Base-by-base conservation (phyloP, 2,888 invertebrate genomes). In the Gastrophysa polygoni region DNA sequence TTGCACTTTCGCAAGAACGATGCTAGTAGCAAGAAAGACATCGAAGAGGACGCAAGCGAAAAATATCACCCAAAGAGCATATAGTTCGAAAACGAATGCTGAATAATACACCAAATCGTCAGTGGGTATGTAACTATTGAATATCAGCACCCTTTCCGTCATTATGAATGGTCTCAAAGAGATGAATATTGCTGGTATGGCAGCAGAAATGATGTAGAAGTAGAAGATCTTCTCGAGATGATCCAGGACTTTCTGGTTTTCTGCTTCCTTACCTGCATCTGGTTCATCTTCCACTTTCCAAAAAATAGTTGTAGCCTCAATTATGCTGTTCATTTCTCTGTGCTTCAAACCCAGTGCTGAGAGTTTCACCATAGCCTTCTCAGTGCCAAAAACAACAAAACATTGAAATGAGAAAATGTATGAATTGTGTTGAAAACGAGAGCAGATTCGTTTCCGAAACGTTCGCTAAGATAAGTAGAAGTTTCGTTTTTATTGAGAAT, bases 201-300 rank as follows among this genome's bases (percentile, higher is more conserved):
- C 5, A 11, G 49, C 49, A 8, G 28, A 29, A 1, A 3, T 21
- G 28, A 50, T 6, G 28, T 16, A 50, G 49, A 16, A 28, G 8
- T 43, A 14, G 10, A 51, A 51, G 4, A 44, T 46, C 11, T 3
- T 51, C 44, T 51, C 51, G 11, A 59, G 17, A 8, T 29, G n/a
- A 10, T 44, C 28, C 20, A 59, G 16, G 1, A 44, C 18, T 28
- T 44, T 44, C 14, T 8, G 18, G 18, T 18, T 38, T 28, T 59
- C 46, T 8, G 14, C 43, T 29, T 17, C 51, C 10, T 59, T 51
- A 4, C 18, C 28, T 17, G 28, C 58, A n/a, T 46, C 18, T 59
- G 43, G 17, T 28, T 51, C n/a, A 21, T 51, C 44, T 43, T 59
- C 58, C 6, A 51, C 21, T 51, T 18, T 59, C 58, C 58, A 59